Evolutionary conservation across 1,140 invertebrate genomes (phyloP).

Genomic region (Drosophila bifasciata): DNA sequence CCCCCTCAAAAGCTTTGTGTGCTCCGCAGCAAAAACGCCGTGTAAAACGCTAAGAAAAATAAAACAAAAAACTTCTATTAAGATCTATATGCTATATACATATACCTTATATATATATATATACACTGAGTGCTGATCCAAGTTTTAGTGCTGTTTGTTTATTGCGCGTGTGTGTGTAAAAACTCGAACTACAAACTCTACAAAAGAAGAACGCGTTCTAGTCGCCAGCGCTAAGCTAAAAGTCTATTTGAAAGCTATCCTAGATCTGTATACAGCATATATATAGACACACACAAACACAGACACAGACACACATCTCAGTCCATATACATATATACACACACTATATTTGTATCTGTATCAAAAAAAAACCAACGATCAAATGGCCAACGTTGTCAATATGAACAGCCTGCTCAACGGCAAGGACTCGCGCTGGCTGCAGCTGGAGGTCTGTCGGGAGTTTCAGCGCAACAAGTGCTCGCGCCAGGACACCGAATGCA

Average conservation of each 20-base stretch:
- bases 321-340: conserved; percentile 32
- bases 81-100: conserved; percentile 60
- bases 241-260: conserved; percentile 30
- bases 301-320: conserved; percentile 36
- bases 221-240: conserved; percentile 44
- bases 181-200: conserved; percentile 13
- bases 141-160: conserved; percentile 36
- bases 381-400: conserved; percentile 95
- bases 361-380: conserved; percentile 30
- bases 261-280: conserved; percentile 21
- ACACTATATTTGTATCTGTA: conserved; percentile 19
- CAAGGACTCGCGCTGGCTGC: conserved; percentile 99
- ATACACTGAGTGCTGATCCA: conserved; percentile 34
- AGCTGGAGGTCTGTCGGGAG: conserved; percentile 99
- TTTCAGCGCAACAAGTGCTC: conserved; percentile 99
- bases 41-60: conserved; percentile 45
- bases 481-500: conserved; percentile 99
- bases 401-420: conserved; percentile 98
- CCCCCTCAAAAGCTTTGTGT: conserved; percentile 52
- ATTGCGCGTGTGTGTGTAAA: conserved; percentile 42
- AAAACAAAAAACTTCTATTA: conserved; percentile 43
- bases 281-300: conserved; percentile 7
- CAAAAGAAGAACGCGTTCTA: conserved; percentile 4
- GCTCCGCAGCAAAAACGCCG: conserved; percentile 57
- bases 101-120: conserved; percentile 32